Evolutionary conservation across 2,113 vertebrate species (phyloP), one percentile per base, ranked within the genome.

Genomic region (Psettodes erumei): DNA sequence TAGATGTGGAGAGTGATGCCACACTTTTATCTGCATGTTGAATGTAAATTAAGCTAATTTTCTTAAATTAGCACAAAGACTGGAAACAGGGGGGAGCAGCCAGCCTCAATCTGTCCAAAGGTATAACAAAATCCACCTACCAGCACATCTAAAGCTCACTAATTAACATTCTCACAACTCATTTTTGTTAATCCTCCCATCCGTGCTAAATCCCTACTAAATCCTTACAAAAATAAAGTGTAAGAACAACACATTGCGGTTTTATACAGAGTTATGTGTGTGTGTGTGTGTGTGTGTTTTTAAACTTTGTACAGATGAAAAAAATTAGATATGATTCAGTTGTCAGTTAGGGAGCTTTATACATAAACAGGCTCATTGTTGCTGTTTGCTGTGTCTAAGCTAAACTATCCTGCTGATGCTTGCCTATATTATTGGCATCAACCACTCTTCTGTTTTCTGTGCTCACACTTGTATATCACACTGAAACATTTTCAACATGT

Each of bases 401-500:
- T 47, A 47, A 21, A 8, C 8, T 47, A 21, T n/a, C 19, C 8
- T 56, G 28, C 32, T 55, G 53, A 4, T 19, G 25, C 15, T 7
- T 48, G 45, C 21, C n/a, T 5, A 48, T 30, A 19, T 1, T 1
- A 3, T 13, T 35, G 8, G 35, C 11, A 8, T 35, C 38, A 40
- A 15, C 38, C 2, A 40, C n/a, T 19, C 0, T 58, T 18, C 18
- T 15, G 16, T 48, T 42, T 27, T 1, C 21, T 43, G 15, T 35
- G 45, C 37, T 48, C 10, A 30, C 42, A 23, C 19, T 25, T 16
- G 56, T 21, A 51, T 54, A 59, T 53, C 50, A 12, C 12, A 61
- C 10, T 38, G 42, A 69, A 5, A 35, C 38, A 33, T 40, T 33
- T 74, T 61, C 23, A 35, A 77, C 71, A 5, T 15, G 12, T 23